Conservation (phyloP, 2,113 vertebrate species). For the Coracopsis vasa region DNA sequence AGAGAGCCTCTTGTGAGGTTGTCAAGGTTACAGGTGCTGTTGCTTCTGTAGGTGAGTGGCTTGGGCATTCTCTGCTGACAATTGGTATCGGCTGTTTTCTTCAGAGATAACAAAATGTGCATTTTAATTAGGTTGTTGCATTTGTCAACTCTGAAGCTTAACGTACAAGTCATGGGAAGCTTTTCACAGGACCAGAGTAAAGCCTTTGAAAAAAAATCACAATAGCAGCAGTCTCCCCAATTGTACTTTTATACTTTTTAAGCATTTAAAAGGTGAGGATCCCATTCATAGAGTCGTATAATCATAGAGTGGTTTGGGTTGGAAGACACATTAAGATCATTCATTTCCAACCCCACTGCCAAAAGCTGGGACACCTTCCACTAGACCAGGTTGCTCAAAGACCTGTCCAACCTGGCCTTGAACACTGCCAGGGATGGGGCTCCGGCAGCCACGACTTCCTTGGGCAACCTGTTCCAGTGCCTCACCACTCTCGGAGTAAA, state of each 20-base stretch:
- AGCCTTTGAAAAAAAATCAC: neutral
- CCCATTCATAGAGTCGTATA: neutral
- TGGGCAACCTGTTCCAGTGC: neutral
- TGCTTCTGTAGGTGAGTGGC: neutral
- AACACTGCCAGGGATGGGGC: neutral
- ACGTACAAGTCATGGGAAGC: neutral
- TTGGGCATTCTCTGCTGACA: neutral
- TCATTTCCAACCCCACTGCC: neutral
- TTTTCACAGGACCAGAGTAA: neutral
- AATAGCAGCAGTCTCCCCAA: neutral
- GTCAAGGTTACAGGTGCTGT: constrained; percentile 2
- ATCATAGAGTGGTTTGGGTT: neutral
- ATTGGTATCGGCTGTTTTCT: neutral
- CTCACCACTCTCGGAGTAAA: neutral
- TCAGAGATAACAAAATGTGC: neutral
- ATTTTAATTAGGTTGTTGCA: constrained; percentile 27
- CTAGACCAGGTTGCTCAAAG: neutral
- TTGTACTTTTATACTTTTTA: neutral
- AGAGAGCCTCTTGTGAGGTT: neutral
- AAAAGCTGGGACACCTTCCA: neutral
- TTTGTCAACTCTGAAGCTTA: constrained; percentile 10
- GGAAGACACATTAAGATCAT: neutral
- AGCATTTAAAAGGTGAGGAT: neutral
- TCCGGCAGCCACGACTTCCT: neutral
- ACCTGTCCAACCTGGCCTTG: neutral